A percentile compares a stretch with the other conserved stretches of the same genome.
Evolutionary conservation across 2,888 invertebrate species (phyloP).

Genomic region (Coleophora deauratella): DNA sequence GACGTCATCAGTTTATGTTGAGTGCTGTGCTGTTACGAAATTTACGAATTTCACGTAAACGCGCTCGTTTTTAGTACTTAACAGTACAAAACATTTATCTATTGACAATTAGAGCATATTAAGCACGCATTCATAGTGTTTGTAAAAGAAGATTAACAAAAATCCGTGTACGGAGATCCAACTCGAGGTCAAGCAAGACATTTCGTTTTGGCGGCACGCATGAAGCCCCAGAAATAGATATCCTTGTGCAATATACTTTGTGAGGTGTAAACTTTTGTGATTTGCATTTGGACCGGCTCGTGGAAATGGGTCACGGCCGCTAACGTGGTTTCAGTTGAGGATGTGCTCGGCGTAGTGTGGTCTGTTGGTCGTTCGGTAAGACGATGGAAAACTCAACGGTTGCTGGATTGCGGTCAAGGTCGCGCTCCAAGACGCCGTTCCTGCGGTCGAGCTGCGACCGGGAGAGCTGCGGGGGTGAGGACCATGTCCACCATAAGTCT

Average conservation of each 20-base stretch:
- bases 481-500: constrained; percentile 65
- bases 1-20: constrained; percentile 69
- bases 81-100: constrained; percentile 23
- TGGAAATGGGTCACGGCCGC: constrained; percentile 28
- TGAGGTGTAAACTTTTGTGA: constrained; percentile 26
- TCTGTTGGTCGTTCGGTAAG: not conserved
- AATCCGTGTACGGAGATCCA: not conserved
- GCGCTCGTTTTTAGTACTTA: constrained; percentile 30
- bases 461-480: constrained; percentile 71
- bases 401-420: constrained; percentile 78
- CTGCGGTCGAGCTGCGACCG: constrained; percentile 73
- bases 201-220: constrained; percentile 64
- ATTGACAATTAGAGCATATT: constrained; percentile 18
- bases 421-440: constrained; percentile 81
- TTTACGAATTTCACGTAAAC: constrained; percentile 32
- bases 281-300: constrained; percentile 31
- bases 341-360: constrained; percentile 23
- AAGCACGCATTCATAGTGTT: constrained; percentile 1
- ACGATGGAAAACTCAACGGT: constrained; percentile 58
- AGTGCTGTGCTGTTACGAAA: constrained; percentile 44
- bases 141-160: not conserved
- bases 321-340: constrained; percentile 22
- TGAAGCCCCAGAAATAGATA: constrained; percentile 67
- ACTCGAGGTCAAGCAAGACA: constrained; percentile 12
- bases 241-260: constrained; percentile 58